These are phyloP conservation scores for Natator depressus DNA, from an alignment of 2,113 vertebrate genomes.

Conservation along the genomic window DNA sequence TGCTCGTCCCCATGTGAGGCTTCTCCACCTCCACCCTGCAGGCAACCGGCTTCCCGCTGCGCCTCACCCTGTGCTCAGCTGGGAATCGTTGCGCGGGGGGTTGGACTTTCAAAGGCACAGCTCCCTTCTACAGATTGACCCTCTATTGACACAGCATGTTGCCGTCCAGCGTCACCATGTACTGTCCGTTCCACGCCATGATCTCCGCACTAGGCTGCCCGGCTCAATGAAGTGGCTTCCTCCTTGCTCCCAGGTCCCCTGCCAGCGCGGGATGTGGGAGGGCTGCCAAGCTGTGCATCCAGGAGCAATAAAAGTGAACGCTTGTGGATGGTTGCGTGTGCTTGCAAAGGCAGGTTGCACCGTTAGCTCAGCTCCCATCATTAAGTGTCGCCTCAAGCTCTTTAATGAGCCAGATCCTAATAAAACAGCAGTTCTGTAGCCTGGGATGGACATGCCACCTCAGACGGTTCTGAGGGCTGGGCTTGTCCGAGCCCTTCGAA, in stretches of 20 bases:
- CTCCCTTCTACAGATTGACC: not conserved
- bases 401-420: not conserved
- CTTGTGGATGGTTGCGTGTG: not conserved
- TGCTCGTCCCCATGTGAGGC: rapidly evolving
- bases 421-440: not conserved
- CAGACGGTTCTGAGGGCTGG: not conserved
- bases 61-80: conserved; percentile 55
- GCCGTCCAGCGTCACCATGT: no score
- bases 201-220: not conserved
- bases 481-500: not conserved
- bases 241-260: not conserved
- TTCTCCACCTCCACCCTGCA: not conserved
- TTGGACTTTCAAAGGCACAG: not conserved
- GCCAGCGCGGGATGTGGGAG: not conserved
- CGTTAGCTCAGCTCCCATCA: not conserved
- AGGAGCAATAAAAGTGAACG: not conserved
- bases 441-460: no score
- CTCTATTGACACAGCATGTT: no score
- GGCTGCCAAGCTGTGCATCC: not conserved
- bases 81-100: conserved; percentile 58
- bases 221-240: not conserved
- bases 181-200: no score
- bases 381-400: not conserved
- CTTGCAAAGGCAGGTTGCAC: not conserved
- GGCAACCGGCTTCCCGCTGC: not conserved